Evolutionary conservation across 2,888 invertebrate species (phyloP).

Genomic region (Ectemnius lituratus): DNA sequence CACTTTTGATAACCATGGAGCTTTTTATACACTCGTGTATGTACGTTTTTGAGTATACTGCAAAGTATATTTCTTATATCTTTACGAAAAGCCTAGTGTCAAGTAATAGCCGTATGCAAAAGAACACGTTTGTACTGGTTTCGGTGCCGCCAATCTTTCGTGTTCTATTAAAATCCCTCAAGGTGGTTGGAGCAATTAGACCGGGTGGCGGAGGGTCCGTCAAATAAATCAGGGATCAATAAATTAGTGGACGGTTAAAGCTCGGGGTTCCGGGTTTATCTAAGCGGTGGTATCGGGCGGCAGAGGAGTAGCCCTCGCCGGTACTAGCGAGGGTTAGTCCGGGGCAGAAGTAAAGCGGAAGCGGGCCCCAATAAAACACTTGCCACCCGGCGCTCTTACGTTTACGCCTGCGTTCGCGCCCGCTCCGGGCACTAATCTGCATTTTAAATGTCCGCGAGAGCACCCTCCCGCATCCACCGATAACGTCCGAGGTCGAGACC

Average conservation of each 20-base stretch:
- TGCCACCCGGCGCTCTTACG: conserved; percentile 63
- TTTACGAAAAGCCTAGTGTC: not conserved
- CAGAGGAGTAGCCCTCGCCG: conserved; percentile 24
- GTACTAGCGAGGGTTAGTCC: conserved; percentile 20
- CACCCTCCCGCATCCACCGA: conserved; percentile 52
- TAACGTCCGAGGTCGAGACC: conserved; percentile 44
- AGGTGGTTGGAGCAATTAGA: conserved; percentile 57
- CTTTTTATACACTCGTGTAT: too few species aligned
- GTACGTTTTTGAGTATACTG: too few species aligned
- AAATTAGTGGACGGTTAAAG: conserved; percentile 69
- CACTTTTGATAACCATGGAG: too few species aligned
- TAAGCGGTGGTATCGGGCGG: conserved; percentile 58
- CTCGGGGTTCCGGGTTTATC: conserved; percentile 65
- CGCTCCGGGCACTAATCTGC: conserved; percentile 65
- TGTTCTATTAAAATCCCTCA: conserved; percentile 58
- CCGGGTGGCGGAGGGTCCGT: conserved; percentile 48
- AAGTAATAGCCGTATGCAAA: not conserved
- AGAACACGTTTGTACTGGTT: not conserved
- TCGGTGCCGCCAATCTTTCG: conserved; percentile 16
- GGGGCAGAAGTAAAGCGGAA: conserved; percentile 62
- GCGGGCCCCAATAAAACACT: conserved; percentile 70
- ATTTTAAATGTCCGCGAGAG: conserved; percentile 67
- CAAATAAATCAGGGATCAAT: conserved; percentile 71
- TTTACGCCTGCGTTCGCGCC: conserved; percentile 61
- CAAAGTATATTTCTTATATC: too few species aligned